Evolutionary conservation across 92 coral and sea anemone species (phyloP).

Genomic region (Siderastrea radians): DNA sequence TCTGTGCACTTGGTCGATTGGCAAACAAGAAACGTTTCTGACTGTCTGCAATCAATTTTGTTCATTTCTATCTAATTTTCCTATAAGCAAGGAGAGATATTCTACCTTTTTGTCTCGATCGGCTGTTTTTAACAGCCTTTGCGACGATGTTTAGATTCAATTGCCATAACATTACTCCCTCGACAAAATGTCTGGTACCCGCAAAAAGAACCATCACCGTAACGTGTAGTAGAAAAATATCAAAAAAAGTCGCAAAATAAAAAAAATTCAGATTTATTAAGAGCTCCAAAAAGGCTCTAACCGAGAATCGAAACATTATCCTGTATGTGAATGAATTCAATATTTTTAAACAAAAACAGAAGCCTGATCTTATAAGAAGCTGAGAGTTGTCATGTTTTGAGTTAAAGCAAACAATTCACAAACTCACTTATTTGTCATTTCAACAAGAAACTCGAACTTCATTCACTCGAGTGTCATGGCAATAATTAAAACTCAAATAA

Average conservation of each 20-base stretch:
- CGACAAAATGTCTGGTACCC: slow-evolving; percentile 30
- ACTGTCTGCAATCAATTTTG: too few species aligned
- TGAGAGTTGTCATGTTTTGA: neutral
- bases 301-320: too few species aligned
- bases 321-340: neutral
- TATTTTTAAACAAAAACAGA: neutral
- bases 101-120: neutral
- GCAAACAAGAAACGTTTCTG: too few species aligned
- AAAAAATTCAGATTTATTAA: too few species aligned
- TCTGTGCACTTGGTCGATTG: too few species aligned
- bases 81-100: neutral
- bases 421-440: neutral
- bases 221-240: neutral
- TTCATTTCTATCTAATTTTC: too few species aligned
- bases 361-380: neutral
- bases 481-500: neutral
- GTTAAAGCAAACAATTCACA: slow-evolving; percentile 1
- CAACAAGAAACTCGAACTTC: slow-evolving; percentile 20
- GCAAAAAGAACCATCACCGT: slow-evolving; percentile 10
- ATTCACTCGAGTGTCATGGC: neutral
- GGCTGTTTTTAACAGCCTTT: neutral
- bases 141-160: slow-evolving; percentile 12
- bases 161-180: slow-evolving; percentile 26
- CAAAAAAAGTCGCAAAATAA: too few species aligned
- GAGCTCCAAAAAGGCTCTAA: too few species aligned